These are phyloP conservation scores for Heliconius hortense DNA, from an alignment of 2,888 invertebrate genomes.

Conservation along the genomic window DNA sequence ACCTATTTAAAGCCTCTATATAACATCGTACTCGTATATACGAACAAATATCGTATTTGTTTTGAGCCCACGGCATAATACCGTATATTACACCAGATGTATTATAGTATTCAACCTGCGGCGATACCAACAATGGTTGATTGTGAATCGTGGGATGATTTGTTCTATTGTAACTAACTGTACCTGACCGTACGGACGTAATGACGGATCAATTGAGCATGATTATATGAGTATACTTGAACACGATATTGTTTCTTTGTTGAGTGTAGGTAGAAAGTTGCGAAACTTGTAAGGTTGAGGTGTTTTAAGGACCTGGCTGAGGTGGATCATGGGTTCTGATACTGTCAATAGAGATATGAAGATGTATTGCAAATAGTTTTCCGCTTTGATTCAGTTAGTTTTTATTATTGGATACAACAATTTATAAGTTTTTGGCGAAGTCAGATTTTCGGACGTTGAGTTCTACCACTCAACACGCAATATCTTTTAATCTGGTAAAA, in stretches of 20 bases:
- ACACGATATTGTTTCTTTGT: slow-evolving; percentile 29
- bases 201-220: slow-evolving; percentile 50
- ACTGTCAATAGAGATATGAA: too few relatives aligned
- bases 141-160: slow-evolving; percentile 52
- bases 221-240: slow-evolving; percentile 47
- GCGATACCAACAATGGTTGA: slow-evolving; percentile 47
- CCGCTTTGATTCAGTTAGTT: too few relatives aligned
- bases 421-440: too few relatives aligned
- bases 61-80: slow-evolving; percentile 11
- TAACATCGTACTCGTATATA: not conserved
- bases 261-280: slow-evolving; percentile 11
- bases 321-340: too few relatives aligned
- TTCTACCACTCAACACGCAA: too few relatives aligned
- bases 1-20: not conserved
- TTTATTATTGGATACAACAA: too few relatives aligned
- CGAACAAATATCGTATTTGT: slow-evolving; percentile 10
- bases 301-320: not conserved
- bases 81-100: not conserved
- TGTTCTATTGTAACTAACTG: slow-evolving; percentile 49
- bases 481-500: too few relatives aligned
- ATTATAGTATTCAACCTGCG: slow-evolving; percentile 36
- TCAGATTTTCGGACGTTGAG: too few relatives aligned
- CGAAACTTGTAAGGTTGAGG: not conserved
- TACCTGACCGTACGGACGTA: slow-evolving; percentile 44
- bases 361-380: too few relatives aligned